These are phyloP conservation scores for Galaxea fascicularis DNA, from an alignment of 92 coral and sea anemone species.

Conservation along the genomic window DNA sequence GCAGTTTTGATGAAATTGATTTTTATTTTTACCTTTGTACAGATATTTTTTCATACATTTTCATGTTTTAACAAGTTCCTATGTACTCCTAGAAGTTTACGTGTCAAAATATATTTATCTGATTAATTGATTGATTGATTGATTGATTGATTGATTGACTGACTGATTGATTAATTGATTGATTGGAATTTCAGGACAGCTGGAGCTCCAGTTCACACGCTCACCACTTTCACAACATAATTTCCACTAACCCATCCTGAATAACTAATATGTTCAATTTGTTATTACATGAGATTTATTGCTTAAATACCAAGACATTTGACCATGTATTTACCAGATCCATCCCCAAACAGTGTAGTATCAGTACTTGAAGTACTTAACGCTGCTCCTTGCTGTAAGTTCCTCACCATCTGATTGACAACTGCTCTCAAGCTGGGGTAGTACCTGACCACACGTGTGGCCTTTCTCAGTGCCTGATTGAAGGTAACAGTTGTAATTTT, in stretches of 20 bases:
- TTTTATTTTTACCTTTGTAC: too few species aligned
- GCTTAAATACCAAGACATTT: background rate
- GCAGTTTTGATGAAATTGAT: too few species aligned
- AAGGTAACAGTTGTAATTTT: background rate
- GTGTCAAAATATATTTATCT: too few species aligned
- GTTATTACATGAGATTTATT: background rate
- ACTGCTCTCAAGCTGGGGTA: slow-evolving; percentile 89
- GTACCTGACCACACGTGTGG: slow-evolving; percentile 80
- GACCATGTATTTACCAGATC: slow-evolving; percentile 50
- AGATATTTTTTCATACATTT: too few species aligned
- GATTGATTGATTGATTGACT: too few species aligned
- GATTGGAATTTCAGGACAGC: too few species aligned
- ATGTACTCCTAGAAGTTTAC: too few species aligned
- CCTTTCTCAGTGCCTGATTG: slow-evolving; percentile 76
- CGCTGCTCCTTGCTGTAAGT: slow-evolving; percentile 65
- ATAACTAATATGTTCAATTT: background rate
- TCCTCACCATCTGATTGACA: slow-evolving; percentile 72
- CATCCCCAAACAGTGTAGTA: slow-evolving; percentile 55
- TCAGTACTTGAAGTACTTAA: slow-evolving; percentile 83
- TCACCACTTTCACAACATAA: too few species aligned
- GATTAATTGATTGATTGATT: too few species aligned
- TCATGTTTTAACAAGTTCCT: too few species aligned
- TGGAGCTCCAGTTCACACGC: too few species aligned
- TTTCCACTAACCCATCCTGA: background rate
- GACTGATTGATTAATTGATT: too few species aligned